phyloP scores from a whole-genome alignment of 2,797 vertebrate species.

The Tokudaia tokunoshimensis region DNA sequence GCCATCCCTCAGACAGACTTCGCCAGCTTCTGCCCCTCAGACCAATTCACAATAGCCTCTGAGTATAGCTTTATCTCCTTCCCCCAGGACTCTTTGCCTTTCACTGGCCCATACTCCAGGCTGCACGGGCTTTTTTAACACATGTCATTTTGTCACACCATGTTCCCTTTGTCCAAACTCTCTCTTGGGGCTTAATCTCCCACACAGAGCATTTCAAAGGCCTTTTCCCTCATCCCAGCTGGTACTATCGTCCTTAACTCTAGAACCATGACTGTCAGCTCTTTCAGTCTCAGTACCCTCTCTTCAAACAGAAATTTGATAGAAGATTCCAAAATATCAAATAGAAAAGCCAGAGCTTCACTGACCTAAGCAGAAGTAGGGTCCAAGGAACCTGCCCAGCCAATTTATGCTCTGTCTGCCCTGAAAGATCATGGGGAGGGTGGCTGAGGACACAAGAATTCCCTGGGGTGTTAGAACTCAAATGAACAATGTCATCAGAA shows the following conservation, averaged over 20 bases:
- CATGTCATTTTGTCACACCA: conserved; percentile 39
- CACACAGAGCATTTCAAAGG: conserved; percentile 18
- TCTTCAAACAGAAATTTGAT: conserved; percentile 70
- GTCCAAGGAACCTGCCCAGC: conserved; percentile 42
- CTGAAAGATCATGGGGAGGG: not conserved
- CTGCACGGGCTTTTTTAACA: conserved; percentile 16
- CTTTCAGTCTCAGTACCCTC: conserved; percentile 55
- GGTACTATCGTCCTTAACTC: conserved; percentile 56
- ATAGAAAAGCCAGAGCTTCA: conserved; percentile 51
- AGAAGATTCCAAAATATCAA: conserved; percentile 68
- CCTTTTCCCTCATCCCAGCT: conserved; percentile 6
- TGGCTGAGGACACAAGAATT: not conserved
- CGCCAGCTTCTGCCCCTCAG: not conserved
- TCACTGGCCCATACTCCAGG: not conserved
- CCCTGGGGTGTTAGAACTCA: not conserved
- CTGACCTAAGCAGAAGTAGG: conserved; percentile 40
- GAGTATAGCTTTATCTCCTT: not conserved
- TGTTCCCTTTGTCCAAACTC: conserved; percentile 58
- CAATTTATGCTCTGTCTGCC: not conserved
- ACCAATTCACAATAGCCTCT: not conserved
- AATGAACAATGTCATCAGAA: not conserved
- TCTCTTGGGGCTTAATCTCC: conserved; percentile 30
- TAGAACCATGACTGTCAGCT: conserved; percentile 33
- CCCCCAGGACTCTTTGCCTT: not conserved
- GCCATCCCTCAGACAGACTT: conserved; percentile 42